phyloP scores from a whole-genome alignment of 2,113 vertebrate genomes.

The Psilopsiagon aurifrons region DNA sequence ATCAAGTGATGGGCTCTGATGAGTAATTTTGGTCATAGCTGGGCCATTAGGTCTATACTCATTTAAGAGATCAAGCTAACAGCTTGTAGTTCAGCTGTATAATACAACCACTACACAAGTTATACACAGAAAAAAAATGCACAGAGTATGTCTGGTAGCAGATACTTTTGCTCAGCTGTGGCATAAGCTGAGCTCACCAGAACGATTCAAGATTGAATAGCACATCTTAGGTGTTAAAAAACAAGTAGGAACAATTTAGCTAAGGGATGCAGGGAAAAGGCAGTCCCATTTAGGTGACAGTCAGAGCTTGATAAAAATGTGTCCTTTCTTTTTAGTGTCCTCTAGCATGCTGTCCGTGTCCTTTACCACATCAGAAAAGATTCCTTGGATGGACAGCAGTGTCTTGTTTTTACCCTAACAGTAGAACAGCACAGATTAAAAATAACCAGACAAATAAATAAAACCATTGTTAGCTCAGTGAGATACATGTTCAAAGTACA shows the following conservation, averaged over 20 bases:
- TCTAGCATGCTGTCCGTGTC: not conserved
- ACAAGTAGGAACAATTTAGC: not conserved
- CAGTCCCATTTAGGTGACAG: not conserved
- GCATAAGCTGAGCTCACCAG: not conserved
- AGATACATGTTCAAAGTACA: not conserved
- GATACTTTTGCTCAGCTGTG: not conserved
- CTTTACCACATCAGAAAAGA: slow-evolving; percentile 17
- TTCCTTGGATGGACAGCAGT: slow-evolving; percentile 46
- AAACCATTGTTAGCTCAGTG: slow-evolving; percentile 32
- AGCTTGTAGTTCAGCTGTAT: not conserved
- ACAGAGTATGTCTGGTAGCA: not conserved
- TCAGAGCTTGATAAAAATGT: not conserved
- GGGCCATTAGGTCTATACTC: not conserved
- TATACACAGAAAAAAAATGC: not conserved
- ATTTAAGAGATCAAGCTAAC: not conserved
- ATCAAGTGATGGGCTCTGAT: not conserved
- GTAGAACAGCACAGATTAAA: slow-evolving; percentile 56
- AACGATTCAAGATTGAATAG: not conserved
- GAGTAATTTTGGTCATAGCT: not conserved
- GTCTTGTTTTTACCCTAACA: slow-evolving; percentile 9
- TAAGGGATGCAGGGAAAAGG: not conserved
- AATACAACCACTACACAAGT: not conserved
- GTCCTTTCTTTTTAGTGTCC: slow-evolving; percentile 15
- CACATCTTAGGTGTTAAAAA: not conserved
- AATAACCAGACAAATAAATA: slow-evolving; percentile 49